phyloP scores from a whole-genome alignment of 2,113 vertebrate species.

The Rhinoderma darwinii region DNA sequence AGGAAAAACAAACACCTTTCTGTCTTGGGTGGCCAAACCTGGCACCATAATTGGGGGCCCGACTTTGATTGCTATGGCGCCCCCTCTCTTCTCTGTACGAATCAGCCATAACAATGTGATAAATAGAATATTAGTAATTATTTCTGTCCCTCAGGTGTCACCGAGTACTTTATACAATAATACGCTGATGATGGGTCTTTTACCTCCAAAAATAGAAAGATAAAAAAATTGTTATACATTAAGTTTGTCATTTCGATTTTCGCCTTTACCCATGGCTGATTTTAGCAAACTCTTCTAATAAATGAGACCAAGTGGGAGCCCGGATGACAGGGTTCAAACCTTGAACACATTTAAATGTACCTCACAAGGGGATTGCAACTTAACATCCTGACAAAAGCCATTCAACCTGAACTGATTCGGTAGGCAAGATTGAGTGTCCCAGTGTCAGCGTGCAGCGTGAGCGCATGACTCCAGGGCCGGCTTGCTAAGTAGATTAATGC shows the following conservation, averaged over 20 bases:
- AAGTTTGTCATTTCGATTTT: slow-evolving; percentile 62
- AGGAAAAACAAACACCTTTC: no score
- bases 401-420: slow-evolving; percentile 70
- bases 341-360: slow-evolving; percentile 19
- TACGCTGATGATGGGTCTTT: background rate
- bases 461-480: slow-evolving; percentile 16
- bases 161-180: background rate
- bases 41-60: no score
- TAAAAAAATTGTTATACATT: slow-evolving; percentile 1
- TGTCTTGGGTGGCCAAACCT: no score
- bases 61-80: no score
- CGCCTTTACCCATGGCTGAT: slow-evolving; percentile 76
- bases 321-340: slow-evolving; percentile 67
- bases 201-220: background rate
- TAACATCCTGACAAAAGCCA: slow-evolving; percentile 68
- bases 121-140: background rate
- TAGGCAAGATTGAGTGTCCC: slow-evolving; percentile 40
- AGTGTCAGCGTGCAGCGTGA: slow-evolving; percentile 12
- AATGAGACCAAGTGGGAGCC: slow-evolving; percentile 75
- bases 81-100: no score
- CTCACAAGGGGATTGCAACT: slow-evolving; percentile 63
- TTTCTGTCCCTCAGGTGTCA: background rate
- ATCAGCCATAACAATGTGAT: background rate
- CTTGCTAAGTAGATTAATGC: background rate
- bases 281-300: slow-evolving; percentile 66